Evolutionary conservation across 2,888 invertebrate genomes (phyloP).

Genomic region (Dromius quadrimaculatus): DNA sequence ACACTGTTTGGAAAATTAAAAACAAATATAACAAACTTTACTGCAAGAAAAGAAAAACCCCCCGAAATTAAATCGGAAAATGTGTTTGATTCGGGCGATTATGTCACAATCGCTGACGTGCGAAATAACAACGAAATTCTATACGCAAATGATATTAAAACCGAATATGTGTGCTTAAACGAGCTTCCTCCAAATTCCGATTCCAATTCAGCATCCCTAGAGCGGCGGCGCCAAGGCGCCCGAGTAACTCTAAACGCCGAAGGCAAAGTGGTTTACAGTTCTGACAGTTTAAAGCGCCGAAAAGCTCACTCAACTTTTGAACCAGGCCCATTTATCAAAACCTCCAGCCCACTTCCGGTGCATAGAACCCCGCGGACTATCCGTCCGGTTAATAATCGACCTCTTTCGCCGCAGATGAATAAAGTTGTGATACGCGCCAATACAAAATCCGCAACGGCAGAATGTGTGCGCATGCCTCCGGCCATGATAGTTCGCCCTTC

Average conservation of each 20-base stretch:
- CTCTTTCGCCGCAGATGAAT: slow-evolving; percentile 75
- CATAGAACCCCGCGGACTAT: slow-evolving; percentile 66
- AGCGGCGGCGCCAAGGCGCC: slow-evolving; percentile 76
- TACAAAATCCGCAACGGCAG: slow-evolving; percentile 61
- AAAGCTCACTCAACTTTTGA: slow-evolving; percentile 89
- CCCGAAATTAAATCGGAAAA: slow-evolving; percentile 61
- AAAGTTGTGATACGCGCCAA: slow-evolving; percentile 69
- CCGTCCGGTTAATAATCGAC: slow-evolving; percentile 67
- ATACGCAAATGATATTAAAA: slow-evolving; percentile 78
- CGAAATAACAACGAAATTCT: slow-evolving; percentile 80
- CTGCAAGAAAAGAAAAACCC: slow-evolving; percentile 63
- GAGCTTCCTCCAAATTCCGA: slow-evolving; percentile 68
- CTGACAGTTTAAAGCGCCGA: slow-evolving; percentile 83
- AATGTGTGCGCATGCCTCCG: slow-evolving; percentile 72
- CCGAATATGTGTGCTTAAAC: slow-evolving; percentile 85
- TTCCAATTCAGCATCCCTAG: slow-evolving; percentile 66
- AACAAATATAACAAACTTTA: slow-evolving; percentile 62
- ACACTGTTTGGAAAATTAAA: slow-evolving; percentile 77
- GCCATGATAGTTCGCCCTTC: slow-evolving; percentile 74
- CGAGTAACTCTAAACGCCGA: slow-evolving; percentile 87
- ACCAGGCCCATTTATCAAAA: slow-evolving; percentile 87
- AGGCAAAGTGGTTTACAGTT: slow-evolving; percentile 89
- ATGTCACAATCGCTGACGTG: slow-evolving; percentile 87
- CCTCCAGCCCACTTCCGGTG: slow-evolving; percentile 67
- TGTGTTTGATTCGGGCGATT: slow-evolving; percentile 77